Evolutionary conservation across 1,140 invertebrate genomes (phyloP).

Genomic region (Amyelois transitella): DNA sequence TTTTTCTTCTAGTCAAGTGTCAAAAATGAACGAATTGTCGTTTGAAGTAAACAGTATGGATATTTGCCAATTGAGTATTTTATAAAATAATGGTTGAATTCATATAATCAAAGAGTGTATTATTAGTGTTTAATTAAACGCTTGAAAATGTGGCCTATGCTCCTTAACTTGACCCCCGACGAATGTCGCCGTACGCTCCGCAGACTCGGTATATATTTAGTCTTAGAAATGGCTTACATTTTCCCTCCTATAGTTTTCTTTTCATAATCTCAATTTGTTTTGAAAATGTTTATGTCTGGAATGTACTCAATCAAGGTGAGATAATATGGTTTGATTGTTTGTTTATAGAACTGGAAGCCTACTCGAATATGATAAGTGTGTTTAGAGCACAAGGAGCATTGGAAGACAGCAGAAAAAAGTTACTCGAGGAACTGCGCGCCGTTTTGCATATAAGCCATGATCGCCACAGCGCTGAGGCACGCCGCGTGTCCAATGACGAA

Average conservation of each 20-base stretch:
- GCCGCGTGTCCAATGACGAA: conserved; percentile 93
- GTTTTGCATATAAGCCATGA: conserved; percentile 91
- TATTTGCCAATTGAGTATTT: conserved; percentile 70
- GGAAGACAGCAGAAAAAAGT: conserved; percentile 86
- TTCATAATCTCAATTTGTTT: conserved; percentile 18
- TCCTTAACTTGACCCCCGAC: conserved; percentile 77
- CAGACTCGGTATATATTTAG: conserved; percentile 82
- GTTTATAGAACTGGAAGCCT: conserved; percentile 90
- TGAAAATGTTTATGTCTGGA: conserved; percentile 8
- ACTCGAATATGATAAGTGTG: conserved; percentile 90
- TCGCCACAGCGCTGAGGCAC: conserved; percentile 91
- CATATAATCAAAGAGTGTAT: conserved; percentile 54
- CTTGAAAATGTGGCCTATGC: conserved; percentile 69
- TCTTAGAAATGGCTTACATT: conserved; percentile 70
- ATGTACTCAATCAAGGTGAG: conserved; percentile 14
- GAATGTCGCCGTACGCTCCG: conserved; percentile 90
- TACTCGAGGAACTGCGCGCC: conserved; percentile 87
- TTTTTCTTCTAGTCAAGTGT: conserved; percentile 64
- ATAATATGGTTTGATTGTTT: conserved; percentile 35
- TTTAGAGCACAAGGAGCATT: conserved; percentile 93
- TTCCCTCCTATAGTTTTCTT: conserved; percentile 70
- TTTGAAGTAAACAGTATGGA: conserved; percentile 75
- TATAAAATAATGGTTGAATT: conserved; percentile 69
- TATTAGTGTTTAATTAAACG: conserved; percentile 41
- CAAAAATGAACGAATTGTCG: conserved; percentile 73